Evolutionary conservation across 2,113 vertebrate species (phyloP).

Genomic region (Cochlearius cochlearius): DNA sequence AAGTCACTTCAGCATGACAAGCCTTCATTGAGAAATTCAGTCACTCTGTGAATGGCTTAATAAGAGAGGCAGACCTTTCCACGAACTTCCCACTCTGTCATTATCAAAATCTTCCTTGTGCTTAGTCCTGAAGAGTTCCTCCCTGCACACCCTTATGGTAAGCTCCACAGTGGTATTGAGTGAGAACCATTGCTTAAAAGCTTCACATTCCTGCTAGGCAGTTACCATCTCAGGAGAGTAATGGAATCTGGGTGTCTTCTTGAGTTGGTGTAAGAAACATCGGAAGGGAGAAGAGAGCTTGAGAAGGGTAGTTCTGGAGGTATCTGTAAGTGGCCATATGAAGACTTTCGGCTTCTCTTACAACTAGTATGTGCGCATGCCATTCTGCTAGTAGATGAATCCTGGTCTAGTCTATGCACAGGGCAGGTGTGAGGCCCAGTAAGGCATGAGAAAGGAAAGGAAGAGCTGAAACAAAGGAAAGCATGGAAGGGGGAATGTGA

Average conservation of each 20-base stretch:
- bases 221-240: background rate
- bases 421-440: background rate
- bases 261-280: background rate
- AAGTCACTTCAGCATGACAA: background rate
- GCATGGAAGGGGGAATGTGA: background rate
- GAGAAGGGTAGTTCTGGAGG: background rate
- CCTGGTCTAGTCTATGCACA: background rate
- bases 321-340: background rate
- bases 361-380: rapidly evolving
- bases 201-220: background rate
- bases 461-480: background rate
- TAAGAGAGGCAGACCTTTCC: background rate
- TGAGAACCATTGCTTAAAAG: background rate
- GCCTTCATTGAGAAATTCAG: background rate
- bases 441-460: background rate
- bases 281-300: background rate
- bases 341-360: background rate
- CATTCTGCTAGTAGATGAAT: background rate
- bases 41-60: background rate
- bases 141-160: background rate
- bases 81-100: background rate
- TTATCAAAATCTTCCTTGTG: background rate
- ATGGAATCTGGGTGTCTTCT: background rate
- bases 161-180: background rate
- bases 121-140: background rate